A percentile compares a stretch with the other conserved stretches of the same genome.
Conservation (phyloP, 2,888 invertebrate species). For the Frankliniella fusca region DNA sequence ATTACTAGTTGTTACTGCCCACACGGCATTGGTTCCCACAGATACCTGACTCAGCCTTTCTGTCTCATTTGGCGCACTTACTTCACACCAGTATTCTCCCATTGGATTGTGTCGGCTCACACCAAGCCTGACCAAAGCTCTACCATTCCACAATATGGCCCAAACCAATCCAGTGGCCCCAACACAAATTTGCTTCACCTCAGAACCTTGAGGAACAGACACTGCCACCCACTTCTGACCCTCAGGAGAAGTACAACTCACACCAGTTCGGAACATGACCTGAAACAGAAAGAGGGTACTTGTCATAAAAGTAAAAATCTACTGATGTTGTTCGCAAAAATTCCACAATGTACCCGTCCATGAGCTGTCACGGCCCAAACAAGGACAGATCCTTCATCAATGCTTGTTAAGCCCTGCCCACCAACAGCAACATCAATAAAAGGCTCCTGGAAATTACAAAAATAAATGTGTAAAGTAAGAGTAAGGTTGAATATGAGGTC, state of each 20-base stretch:
- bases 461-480: constrained; percentile 30
- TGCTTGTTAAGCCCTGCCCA: constrained; percentile 75
- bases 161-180: constrained; percentile 83
- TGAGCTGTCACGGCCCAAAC: constrained; percentile 94
- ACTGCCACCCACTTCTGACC: constrained; percentile 80
- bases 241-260: constrained; percentile 77
- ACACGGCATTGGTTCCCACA: constrained; percentile 72
- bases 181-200: constrained; percentile 79
- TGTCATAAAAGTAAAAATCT: neutral
- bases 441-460: constrained; percentile 64
- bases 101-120: constrained; percentile 71
- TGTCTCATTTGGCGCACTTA: constrained; percentile 67
- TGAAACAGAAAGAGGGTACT: constrained; percentile 42
- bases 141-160: constrained; percentile 80
- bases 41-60: constrained; percentile 71
- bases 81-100: constrained; percentile 75
- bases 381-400: constrained; percentile 63
- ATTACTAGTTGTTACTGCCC: constrained; percentile 75
- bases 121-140: constrained; percentile 74
- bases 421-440: constrained; percentile 89
- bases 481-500: constrained; percentile 24
- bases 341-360: constrained; percentile 60
- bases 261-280: constrained; percentile 82
- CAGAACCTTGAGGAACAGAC: constrained; percentile 69
- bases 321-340: constrained; percentile 23